These are phyloP conservation scores for Noctuana brunneofusca DNA, from an alignment of 2,888 invertebrate species.

Conservation along the genomic window DNA sequence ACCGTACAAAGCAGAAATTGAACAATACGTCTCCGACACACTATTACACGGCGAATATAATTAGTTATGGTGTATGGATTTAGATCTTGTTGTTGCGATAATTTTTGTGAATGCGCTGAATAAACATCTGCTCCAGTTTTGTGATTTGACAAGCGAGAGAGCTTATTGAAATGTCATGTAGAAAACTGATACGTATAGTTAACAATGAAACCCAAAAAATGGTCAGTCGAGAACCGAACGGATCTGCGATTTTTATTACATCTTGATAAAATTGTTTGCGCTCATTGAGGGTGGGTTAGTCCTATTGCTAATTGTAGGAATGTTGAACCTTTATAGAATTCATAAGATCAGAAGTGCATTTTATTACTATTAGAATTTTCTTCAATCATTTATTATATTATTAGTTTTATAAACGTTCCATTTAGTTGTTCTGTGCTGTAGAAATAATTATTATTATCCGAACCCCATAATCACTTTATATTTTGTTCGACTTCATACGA, in stretches of 20 bases:
- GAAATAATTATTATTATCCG: too few species aligned
- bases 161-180: conserved; percentile 76
- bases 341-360: too few species aligned
- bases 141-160: conserved; percentile 67
- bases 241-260: conserved; percentile 19
- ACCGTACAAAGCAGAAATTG: conserved; percentile 59
- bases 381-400: too few species aligned
- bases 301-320: conserved; percentile 13
- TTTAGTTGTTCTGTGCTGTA: too few species aligned
- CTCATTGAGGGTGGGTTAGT: conserved; percentile 27
- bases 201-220: conserved; percentile 72
- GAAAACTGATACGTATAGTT: conserved; percentile 72
- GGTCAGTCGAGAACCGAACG: conserved; percentile 53
- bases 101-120: conserved; percentile 75
- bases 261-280: conserved; percentile 24
- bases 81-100: conserved; percentile 80
- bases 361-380: too few species aligned
- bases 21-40: conserved; percentile 69
- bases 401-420: too few species aligned
- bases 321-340: too few species aligned
- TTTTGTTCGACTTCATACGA: too few species aligned
- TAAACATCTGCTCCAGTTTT: conserved; percentile 78
- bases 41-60: conserved; percentile 81
- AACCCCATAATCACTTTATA: too few species aligned
- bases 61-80: conserved; percentile 82